Conservation (phyloP, 2,113 vertebrate species). For the Pluvianellus socialis region DNA sequence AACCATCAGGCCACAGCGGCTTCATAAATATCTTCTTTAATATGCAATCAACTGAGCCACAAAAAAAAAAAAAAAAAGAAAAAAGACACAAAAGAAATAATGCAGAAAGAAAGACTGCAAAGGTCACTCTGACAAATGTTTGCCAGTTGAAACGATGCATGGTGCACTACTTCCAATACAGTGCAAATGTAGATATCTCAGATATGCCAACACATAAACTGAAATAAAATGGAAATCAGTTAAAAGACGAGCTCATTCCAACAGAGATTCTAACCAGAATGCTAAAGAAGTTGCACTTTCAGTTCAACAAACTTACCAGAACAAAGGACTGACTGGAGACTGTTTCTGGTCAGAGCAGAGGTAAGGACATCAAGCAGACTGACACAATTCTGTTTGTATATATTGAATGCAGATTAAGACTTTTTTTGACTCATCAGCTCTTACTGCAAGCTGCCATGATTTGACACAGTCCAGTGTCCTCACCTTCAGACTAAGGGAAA, state of each 20-base stretch:
- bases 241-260: not conserved
- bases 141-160: not conserved
- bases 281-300: not conserved
- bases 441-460: not conserved
- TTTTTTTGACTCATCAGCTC: not conserved
- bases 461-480: not conserved
- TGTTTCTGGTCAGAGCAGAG: not conserved
- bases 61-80: not conserved
- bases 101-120: not conserved
- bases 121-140: slow-evolving; percentile 10
- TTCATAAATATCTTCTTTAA: not conserved
- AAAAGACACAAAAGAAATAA: not conserved
- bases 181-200: not conserved
- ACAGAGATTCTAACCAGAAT: not conserved
- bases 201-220: not conserved
- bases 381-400: not conserved
- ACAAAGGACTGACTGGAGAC: not conserved
- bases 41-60: not conserved
- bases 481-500: not conserved
- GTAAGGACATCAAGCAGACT: not conserved
- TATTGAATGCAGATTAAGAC: not conserved
- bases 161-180: not conserved
- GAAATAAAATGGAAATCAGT: not conserved
- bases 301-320: not conserved
- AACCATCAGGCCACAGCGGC: not conserved